Evolutionary conservation across 2,888 invertebrate genomes (phyloP).

Genomic region (Erebia ligea): DNA sequence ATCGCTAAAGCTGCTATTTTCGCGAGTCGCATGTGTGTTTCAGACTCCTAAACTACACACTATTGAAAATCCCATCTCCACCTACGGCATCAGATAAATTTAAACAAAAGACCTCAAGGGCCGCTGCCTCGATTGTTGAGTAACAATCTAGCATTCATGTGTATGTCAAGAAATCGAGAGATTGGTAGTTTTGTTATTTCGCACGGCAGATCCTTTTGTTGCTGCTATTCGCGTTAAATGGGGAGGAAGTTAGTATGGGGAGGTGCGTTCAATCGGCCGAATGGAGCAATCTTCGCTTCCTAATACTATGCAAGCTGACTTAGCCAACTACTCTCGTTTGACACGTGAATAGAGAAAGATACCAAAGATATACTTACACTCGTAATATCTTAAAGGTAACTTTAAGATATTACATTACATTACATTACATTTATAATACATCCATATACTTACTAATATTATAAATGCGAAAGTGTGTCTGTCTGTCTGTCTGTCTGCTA

Average conservation of each 20-base stretch:
- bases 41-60: no score
- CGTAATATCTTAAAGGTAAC: no score
- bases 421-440: no score
- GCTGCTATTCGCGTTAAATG: constrained; percentile 81
- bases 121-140: constrained; percentile 8
- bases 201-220: constrained; percentile 78
- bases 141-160: constrained; percentile 3
- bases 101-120: constrained; percentile 18
- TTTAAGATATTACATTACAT: no score
- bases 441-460: no score
- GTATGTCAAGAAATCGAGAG: constrained; percentile 53
- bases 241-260: constrained; percentile 80
- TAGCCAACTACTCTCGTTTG: constrained; percentile 61
- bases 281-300: constrained; percentile 79
- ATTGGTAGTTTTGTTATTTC: constrained; percentile 81
- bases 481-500: no score
- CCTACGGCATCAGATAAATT: constrained; percentile 5
- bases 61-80: neutral
- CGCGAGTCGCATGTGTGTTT: no score
- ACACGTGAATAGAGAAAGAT: constrained; percentile 47
- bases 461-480: no score
- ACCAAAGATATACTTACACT: no score
- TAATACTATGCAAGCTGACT: constrained; percentile 71
- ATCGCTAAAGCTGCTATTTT: no score
- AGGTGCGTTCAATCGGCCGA: constrained; percentile 78